Evolutionary conservation across 2,888 invertebrate genomes (phyloP).

Genomic region (Lasioglossum leucozonium): DNA sequence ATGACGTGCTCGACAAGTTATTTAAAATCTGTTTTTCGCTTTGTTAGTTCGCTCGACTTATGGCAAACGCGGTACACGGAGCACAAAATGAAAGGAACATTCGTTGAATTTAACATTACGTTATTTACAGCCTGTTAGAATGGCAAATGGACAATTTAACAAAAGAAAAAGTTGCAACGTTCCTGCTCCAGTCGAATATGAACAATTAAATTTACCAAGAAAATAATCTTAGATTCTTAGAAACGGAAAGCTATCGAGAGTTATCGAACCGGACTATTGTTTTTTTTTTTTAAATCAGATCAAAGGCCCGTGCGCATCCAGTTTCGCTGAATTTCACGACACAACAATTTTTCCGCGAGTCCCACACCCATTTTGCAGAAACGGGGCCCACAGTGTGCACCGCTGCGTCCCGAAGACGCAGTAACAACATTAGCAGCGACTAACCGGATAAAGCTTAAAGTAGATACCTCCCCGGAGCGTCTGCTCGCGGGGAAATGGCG

Average conservation of each 20-base stretch:
- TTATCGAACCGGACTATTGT: neutral
- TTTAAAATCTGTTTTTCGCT: neutral
- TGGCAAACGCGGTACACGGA: too few relatives aligned
- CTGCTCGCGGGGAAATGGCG: conserved; percentile 72
- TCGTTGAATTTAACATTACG: neutral
- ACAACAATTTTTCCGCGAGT: neutral
- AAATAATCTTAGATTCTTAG: too few relatives aligned
- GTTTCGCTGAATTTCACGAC: neutral
- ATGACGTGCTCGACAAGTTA: neutral
- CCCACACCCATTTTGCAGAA: neutral
- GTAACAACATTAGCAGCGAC: conserved; percentile 76
- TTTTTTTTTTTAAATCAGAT: neutral
- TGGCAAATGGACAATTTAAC: too few relatives aligned
- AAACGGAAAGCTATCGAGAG: too few relatives aligned
- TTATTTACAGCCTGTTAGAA: too few relatives aligned
- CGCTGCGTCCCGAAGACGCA: conserved; percentile 54
- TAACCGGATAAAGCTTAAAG: conserved; percentile 80
- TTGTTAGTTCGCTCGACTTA: neutral
- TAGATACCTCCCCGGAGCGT: conserved; percentile 64
- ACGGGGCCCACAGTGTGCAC: neutral
- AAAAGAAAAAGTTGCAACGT: too few relatives aligned
- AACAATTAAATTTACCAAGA: too few relatives aligned
- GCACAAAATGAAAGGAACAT: neutral
- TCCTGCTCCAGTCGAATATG: too few relatives aligned
- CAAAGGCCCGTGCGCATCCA: neutral